These are phyloP conservation scores for Pachymerium ferrugineum DNA, from an alignment of 2,888 invertebrate genomes.

Conservation along the genomic window DNA sequence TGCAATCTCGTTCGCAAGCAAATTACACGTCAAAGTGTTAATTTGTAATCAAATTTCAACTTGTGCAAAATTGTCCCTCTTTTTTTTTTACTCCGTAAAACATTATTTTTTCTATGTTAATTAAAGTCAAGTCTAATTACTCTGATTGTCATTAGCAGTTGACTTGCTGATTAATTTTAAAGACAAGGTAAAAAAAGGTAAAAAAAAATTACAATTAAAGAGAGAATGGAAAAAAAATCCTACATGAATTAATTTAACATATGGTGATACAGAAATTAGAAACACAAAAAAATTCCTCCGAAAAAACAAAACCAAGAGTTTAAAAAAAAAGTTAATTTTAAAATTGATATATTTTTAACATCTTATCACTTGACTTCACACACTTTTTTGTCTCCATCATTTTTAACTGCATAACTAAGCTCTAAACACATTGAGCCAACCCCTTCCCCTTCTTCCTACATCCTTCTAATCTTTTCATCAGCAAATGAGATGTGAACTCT, in stretches of 20 bases:
- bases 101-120: not conserved
- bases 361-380: slow-evolving; percentile 11
- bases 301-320: no score
- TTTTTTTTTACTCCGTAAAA: not conserved
- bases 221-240: not conserved
- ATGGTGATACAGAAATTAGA: no score
- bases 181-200: not conserved
- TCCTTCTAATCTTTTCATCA: slow-evolving; percentile 25
- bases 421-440: no score
- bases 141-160: slow-evolving; percentile 30
- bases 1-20: slow-evolving; percentile 14
- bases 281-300: no score
- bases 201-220: not conserved
- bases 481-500: slow-evolving; percentile 27
- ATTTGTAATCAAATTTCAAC: slow-evolving; percentile 29
- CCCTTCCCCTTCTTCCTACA: slow-evolving; percentile 9
- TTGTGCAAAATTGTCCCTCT: not conserved
- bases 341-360: slow-evolving; percentile 16
- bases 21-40: slow-evolving; percentile 31
- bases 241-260: not conserved
- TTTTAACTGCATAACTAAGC: slow-evolving; percentile 11
- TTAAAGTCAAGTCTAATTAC: slow-evolving; percentile 30
- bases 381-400: not conserved
- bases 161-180: slow-evolving; percentile 28
- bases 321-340: not conserved